Conservation (phyloP, 2,113 vertebrate species). For the Ariopsis seemanni region DNA sequence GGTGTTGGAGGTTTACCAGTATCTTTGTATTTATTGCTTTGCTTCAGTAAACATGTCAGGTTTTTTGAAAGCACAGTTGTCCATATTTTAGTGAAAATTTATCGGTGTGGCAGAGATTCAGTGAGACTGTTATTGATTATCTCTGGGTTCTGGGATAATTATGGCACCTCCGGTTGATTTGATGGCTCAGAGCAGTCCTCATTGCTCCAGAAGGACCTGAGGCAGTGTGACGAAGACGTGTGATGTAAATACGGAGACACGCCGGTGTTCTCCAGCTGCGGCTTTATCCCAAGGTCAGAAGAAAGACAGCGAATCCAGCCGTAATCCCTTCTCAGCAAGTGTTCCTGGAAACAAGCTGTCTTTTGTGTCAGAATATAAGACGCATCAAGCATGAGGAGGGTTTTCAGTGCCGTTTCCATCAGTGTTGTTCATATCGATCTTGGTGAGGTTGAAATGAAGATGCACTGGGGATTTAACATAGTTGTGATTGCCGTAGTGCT, state of each 20-base stretch:
- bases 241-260: conserved; percentile 70
- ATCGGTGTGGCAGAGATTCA: conserved; percentile 4
- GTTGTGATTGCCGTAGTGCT: background rate
- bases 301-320: conserved; percentile 70
- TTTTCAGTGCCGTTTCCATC: background rate
- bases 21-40: background rate
- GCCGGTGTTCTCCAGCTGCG: conserved; percentile 72
- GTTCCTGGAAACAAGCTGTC: conserved; percentile 64
- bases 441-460: conserved; percentile 13
- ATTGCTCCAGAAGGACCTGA: conserved; percentile 64
- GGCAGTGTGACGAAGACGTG: conserved; percentile 68
- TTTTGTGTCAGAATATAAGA: conserved; percentile 49
- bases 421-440: background rate
- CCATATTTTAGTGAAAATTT: conserved; percentile 32
- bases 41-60: background rate
- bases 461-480: conserved; percentile 6
- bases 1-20: background rate
- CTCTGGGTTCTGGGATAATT: conserved; percentile 31
- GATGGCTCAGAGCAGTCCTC: conserved; percentile 49
- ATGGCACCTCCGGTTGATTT: conserved; percentile 54
- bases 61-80: background rate
- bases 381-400: background rate
- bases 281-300: conserved; percentile 76
- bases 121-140: background rate
- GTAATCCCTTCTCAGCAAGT: conserved; percentile 74